These are phyloP conservation scores for Thunnus albacares DNA, from an alignment of 2,797 vertebrate species.

Conservation along the genomic window DNA sequence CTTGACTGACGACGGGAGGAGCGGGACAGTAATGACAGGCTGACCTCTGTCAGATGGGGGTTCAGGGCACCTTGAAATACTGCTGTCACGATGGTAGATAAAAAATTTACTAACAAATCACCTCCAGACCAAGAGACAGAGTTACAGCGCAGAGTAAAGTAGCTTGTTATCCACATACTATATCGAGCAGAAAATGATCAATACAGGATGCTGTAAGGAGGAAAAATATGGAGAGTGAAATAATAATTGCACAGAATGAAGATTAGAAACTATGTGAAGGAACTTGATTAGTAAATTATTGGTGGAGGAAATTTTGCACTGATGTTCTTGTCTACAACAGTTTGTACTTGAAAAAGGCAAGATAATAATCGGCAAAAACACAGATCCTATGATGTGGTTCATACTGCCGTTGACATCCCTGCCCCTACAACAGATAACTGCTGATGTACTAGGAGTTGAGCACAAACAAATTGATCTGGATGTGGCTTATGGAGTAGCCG, in stretches of 20 bases:
- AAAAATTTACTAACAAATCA: slow-evolving; percentile 40
- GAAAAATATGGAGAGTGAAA: neutral
- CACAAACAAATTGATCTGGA: slow-evolving; percentile 5
- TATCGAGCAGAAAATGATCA: neutral
- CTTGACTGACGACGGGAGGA: slow-evolving; percentile 25
- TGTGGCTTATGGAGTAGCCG: neutral
- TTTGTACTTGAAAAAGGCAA: neutral
- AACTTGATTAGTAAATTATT: neutral
- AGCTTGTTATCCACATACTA: neutral
- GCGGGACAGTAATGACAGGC: slow-evolving; percentile 46
- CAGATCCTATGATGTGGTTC: neutral
- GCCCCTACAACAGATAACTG: neutral
- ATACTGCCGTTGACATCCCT: neutral
- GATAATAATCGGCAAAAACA: neutral
- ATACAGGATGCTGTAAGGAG: neutral
- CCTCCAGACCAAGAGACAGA: neutral
- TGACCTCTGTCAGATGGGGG: slow-evolving; percentile 51
- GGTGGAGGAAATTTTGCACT: neutral
- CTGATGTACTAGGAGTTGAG: neutral
- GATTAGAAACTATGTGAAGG: neutral
- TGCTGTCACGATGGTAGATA: slow-evolving; percentile 9
- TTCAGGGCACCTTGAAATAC: slow-evolving; percentile 44
- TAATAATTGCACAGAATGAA: neutral
- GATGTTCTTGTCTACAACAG: neutral
- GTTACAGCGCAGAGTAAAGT: neutral